Conservation (phyloP, 1,140 invertebrate genomes). For the Probaryconus sp. region DNA sequence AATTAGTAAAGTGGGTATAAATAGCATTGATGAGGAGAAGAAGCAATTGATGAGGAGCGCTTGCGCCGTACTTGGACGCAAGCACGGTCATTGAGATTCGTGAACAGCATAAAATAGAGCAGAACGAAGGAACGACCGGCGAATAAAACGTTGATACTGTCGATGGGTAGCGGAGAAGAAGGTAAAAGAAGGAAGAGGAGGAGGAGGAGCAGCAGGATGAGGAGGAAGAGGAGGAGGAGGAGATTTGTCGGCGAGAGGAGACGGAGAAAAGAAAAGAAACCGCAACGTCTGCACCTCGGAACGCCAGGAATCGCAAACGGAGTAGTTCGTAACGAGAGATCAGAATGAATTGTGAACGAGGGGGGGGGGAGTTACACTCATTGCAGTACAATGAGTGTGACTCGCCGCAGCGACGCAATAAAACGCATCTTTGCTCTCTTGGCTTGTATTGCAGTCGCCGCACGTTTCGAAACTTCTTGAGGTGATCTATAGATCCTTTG, state of each 20-base stretch:
- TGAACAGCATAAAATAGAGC: constrained; percentile 16
- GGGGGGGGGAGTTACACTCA: constrained; percentile 4
- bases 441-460: constrained; percentile 23
- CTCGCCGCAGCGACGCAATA: constrained; percentile 23
- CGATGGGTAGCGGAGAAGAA: not conserved
- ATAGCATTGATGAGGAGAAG: constrained; percentile 41
- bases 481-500: too few relatives aligned
- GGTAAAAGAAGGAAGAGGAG: too few relatives aligned
- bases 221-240: too few relatives aligned
- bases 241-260: not conserved
- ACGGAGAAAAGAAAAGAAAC: not conserved
- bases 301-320: constrained; percentile 59
- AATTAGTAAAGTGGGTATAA: constrained; percentile 37
- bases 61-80: constrained; percentile 23
- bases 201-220: not conserved
- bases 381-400: constrained; percentile 26
- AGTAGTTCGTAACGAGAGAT: constrained; percentile 31
- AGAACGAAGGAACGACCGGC: constrained; percentile 1
- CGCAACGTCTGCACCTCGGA: constrained; percentile 46
- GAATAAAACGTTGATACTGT: not conserved
- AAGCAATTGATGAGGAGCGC: constrained; percentile 18
- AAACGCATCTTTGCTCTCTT: constrained; percentile 24
- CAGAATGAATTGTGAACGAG: constrained; percentile 44
- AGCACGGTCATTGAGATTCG: constrained; percentile 34
- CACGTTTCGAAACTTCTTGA: constrained; percentile 2